Evolutionary conservation across 1,140 invertebrate genomes (phyloP), one percentile per base, ranked within the genome.

Genomic region (Bombus superbus): DNA sequence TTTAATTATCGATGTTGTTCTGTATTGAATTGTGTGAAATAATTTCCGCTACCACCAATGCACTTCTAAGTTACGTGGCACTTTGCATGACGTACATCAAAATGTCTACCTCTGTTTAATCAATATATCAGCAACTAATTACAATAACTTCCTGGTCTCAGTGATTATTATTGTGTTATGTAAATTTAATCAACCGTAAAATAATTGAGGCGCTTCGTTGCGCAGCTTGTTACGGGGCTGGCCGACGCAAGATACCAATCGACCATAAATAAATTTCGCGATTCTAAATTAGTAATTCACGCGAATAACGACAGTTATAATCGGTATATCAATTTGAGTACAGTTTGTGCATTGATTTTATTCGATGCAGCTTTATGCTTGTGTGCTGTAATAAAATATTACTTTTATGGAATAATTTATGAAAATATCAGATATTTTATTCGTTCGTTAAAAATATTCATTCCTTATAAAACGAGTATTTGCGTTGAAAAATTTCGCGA

Each of bases 61-160:
- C 15, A 32, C 32, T n/a, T 66, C n/a, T 35, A 35, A 64, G 42
- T 66, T 35, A 38, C 3, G 9, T 53, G 78, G 40, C 80, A 28
- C 57, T 32, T 32, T 6, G 47, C 35, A 32, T 13, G n/a, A 28
- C n/a, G 35, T 57, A 84, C 69, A 84, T 57, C 13, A 38, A 22
- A 47, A n/a, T 57, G 38, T 42, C 13, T 73, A 32, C 57, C 25
- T 18, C 44, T 47, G 44, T 83, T 85, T 85, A 85, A 77, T 66
- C 72, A 44, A 85, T 86, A 76, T 38, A 76, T n/a, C 72, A 44
- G 47, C 84, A 77, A 53, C 74, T 77, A 85, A 86, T 85, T 68
- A 86, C 25, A 28, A 38, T 53, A 13, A 47, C 42, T 59, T 11
- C n/a, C 68, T 35, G 25, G 64, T 44, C 38, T 44, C 11, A 35